Percentiles rank a stretch among this genome's conserved stretches.
Conservation (phyloP, 2,113 vertebrate genomes). For the Clarias macrocephalus region DNA sequence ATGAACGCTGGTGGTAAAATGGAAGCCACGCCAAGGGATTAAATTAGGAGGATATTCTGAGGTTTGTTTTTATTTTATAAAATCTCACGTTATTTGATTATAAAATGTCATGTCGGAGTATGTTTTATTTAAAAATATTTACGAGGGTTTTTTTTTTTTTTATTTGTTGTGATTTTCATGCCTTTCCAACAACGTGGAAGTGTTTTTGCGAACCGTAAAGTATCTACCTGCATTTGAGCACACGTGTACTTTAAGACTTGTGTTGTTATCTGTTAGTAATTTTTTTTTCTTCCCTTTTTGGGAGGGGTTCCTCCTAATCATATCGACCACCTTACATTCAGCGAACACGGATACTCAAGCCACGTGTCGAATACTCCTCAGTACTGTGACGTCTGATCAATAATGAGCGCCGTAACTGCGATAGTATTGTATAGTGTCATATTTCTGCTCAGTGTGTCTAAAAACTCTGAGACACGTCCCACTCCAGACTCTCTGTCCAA, state of each 20-base stretch:
- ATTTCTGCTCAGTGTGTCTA: neutral
- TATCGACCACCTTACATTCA: neutral
- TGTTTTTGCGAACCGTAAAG: too few relatives aligned
- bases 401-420: neutral
- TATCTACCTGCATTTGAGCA: neutral
- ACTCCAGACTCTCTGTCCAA: conserved; percentile 1
- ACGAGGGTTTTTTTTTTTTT: too few relatives aligned
- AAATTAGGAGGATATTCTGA: neutral
- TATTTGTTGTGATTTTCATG: neutral
- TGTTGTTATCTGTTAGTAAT: neutral
- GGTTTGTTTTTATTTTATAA: too few relatives aligned
- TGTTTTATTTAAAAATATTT: neutral
- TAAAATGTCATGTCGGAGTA: neutral
- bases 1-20: neutral
- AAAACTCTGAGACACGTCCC: neutral
- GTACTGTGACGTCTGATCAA: neutral
- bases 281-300: neutral
- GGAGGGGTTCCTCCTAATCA: too few relatives aligned
- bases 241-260: neutral
- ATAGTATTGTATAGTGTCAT: neutral
- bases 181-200: neutral
- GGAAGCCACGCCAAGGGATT: neutral
- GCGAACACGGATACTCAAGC: neutral
- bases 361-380: neutral
- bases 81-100: neutral